Base-by-base conservation (phyloP, 2,113 vertebrate species). In the Casuarius casuarius region DNA sequence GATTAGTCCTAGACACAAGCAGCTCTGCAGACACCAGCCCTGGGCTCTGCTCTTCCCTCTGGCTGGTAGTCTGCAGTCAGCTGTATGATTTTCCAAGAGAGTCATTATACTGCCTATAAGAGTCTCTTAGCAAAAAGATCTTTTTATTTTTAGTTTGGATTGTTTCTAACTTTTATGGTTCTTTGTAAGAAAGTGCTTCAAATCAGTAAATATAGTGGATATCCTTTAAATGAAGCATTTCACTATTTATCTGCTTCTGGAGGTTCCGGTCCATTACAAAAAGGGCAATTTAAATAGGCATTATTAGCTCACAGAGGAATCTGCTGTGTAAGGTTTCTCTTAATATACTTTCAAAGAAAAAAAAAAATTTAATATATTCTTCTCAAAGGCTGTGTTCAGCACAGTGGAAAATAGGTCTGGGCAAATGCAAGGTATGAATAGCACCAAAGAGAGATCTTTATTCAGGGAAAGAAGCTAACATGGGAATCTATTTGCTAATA, bases 61-160 rank as follows among this genome's bases (percentile, higher is more conserved):
- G n/a, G 17, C 49, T 73, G 23, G 38, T 21, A 62, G 61, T 33
- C 26, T 90, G 14, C 33, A 54, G 20, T 40, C 33, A 33, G 26
- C 33, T 44, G 0, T 17, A 15, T 9, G 9, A 63, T 75, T 68
- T 87, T 42, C 14, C n/a, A 44, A 0, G n/a, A 59, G 7, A 26
- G 5, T 11, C 26, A 20, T 54, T 52, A 10, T 15, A 35, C 6
- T 75, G 28, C 23, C n/a, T 8, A 13, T 59, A 26, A 63, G 12
- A 4, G 3, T 44, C 9, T 58, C 7, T 6, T 33, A 49, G 29
- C 23, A 61, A 88, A 76, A 35, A 1, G 0, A 25, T 58, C 2
- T 7, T 74, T 76, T 66, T 49, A 17, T 33, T 75, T 77, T 85
- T n/a, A 42, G 8, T 78, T 63, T 77, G 5, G 38, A 35, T 7